Base-by-base conservation (phyloP, 2,888 invertebrate species). In the Drosophila planitibia region DNA sequence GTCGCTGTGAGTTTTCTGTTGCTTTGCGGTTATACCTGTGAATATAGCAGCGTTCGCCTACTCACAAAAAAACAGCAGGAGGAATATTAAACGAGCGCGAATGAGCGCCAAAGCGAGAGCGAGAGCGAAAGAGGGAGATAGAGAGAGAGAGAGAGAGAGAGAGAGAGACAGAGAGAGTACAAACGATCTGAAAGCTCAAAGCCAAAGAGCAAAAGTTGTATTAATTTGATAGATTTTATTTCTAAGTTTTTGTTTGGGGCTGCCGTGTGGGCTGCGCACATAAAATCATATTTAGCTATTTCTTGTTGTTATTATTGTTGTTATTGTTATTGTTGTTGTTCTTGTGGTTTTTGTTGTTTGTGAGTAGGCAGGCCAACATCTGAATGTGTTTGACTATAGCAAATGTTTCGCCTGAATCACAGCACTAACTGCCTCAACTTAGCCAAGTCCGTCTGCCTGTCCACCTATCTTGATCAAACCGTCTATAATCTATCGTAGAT, bases 261-360 rank as follows among this genome's bases (percentile, higher is more conserved):
- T 62, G 77, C 57, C 76, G 76, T 76, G 73, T 76, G 82, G 84
- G 86, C 67, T 72, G 84, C 51, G 82, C 75, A 65, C 57, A 80
- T 55, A 54, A 47, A 47, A 62, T 60, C 51, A 32, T 35, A 49
- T 69, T 35, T 58, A 19, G 28, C 9, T 58, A 12, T 52, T 19
- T 14, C 9, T 16, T 53, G 47, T 16, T 25, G 2, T 22, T 47
- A 22, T 47, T 47, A 1, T 16, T 47, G 4, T 47, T 22, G 14
- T 47, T 41, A 2, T 60, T 33, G 47, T 35, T 71, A 25, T 32
- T 53, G 52, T 1, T 32, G 19, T 58, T 16, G n/a, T 33, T 16
- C 19, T 4, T 39, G 51, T n/a, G 54, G 37, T 16, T 12, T 9
- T 32, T 55, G 37, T 35, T 53, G 22, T 57, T 57, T 35, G 49